Evolutionary conservation across 2,797 vertebrate genomes (phyloP).

Genomic region (Tachyglossus aculeatus): DNA sequence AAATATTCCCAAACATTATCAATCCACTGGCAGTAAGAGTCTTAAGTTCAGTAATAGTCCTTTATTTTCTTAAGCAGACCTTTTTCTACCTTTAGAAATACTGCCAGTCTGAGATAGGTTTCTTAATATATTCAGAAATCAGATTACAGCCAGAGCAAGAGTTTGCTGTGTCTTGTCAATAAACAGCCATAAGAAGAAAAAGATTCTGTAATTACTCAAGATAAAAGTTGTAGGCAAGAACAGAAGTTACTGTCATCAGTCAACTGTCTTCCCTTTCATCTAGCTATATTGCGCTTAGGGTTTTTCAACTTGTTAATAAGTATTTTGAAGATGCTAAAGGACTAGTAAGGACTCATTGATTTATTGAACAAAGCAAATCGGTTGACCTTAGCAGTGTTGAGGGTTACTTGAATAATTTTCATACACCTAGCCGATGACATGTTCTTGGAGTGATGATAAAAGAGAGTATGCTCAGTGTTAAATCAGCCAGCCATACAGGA

Average conservation of each 20-base stretch:
- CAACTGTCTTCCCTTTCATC: conserved; percentile 36
- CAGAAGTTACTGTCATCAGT: conserved; percentile 27
- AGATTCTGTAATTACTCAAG: conserved; percentile 28
- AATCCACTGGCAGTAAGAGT: conserved; percentile 14
- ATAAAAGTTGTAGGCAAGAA: conserved; percentile 36
- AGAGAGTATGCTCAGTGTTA: conserved; percentile 11
- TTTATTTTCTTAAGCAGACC: conserved; percentile 10
- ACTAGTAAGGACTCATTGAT: conserved; percentile 26
- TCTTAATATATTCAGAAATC: conserved; percentile 32
- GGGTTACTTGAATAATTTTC: conserved; percentile 46
- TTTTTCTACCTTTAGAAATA: conserved; percentile 22
- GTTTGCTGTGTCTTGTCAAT: conserved; percentile 14
- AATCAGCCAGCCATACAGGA: conserved; percentile 36
- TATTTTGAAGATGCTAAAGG: conserved; percentile 8
- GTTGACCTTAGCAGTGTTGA: conserved; percentile 10
- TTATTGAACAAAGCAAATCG: conserved; percentile 26
- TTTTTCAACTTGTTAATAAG: conserved; percentile 15
- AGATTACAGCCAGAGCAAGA: conserved; percentile 26
- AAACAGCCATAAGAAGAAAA: conserved; percentile 30
- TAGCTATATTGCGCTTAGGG: conserved; percentile 20
- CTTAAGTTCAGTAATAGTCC: conserved; percentile 10
- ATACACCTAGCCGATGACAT: conserved; percentile 26
- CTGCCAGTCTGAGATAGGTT: conserved; percentile 12
- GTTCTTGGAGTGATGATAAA: conserved; percentile 43
- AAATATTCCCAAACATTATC: conserved; percentile 23